Evolutionary conservation across 2,797 vertebrate species (phyloP).

Genomic region (Phyllotis vaccarum): DNA sequence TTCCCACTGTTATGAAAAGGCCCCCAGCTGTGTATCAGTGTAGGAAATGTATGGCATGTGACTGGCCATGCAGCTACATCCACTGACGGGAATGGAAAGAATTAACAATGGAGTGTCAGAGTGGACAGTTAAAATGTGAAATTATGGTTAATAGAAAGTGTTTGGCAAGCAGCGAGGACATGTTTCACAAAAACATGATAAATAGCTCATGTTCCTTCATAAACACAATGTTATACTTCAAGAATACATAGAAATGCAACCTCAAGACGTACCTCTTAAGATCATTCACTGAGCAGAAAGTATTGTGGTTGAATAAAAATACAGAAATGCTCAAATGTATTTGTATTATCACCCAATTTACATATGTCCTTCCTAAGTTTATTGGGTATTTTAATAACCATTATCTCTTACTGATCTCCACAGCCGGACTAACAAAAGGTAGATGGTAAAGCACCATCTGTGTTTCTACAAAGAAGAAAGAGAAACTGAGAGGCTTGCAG

Average conservation of each 20-base stretch:
- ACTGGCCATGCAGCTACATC: background rate
- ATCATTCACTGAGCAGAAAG: slow-evolving; percentile 13
- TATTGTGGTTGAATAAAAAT: background rate
- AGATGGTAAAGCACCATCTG: background rate
- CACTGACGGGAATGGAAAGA: background rate
- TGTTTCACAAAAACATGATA: slow-evolving; percentile 10
- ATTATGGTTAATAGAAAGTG: background rate
- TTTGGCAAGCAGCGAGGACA: background rate
- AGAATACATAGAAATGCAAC: background rate
- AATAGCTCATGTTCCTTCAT: background rate
- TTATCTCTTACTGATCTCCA: background rate
- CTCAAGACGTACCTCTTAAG: background rate
- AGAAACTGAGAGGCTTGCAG: background rate
- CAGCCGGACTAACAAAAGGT: background rate
- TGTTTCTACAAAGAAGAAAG: background rate
- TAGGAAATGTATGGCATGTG: background rate
- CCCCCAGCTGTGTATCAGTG: background rate
- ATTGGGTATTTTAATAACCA: background rate
- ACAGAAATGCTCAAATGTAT: background rate
- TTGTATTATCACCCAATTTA: background rate
- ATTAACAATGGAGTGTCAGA: background rate
- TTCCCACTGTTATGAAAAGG: background rate
- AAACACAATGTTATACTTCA: background rate
- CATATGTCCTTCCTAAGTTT: background rate
- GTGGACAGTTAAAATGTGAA: background rate